Percentiles rank a stretch among this genome's conserved stretches.
phyloP scores from a whole-genome alignment of 2,797 vertebrate genomes.

The Cephalopachus bancanus region DNA sequence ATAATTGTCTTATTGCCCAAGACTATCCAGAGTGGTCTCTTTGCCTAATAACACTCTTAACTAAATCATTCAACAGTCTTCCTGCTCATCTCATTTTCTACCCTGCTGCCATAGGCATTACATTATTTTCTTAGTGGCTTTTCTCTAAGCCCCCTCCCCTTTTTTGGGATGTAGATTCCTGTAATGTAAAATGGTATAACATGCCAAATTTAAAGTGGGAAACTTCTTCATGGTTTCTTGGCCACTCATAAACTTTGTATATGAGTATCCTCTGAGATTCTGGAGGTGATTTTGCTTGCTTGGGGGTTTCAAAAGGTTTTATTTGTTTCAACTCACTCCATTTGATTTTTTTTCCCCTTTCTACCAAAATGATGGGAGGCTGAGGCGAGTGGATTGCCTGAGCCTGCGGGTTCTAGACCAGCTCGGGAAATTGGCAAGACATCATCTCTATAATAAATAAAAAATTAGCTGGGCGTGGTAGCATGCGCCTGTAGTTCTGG shows the following conservation, averaged over 20 bases:
- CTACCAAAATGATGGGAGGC: neutral
- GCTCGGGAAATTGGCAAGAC: too few relatives aligned
- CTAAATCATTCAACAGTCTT: neutral
- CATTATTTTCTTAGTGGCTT: neutral
- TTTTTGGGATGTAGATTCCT: neutral
- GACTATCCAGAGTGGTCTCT: neutral
- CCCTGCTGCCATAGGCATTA: neutral
- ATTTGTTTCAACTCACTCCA: neutral
- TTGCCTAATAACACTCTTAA: neutral
- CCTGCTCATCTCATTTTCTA: slow-evolving; percentile 5
- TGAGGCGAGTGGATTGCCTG: too few relatives aligned
- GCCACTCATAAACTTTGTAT: neutral
- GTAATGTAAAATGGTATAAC: neutral
- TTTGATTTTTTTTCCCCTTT: neutral
- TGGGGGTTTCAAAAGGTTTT: slow-evolving; percentile 21
- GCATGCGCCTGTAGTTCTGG: too few relatives aligned
- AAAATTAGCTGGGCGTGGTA: too few relatives aligned
- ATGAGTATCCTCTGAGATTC: neutral
- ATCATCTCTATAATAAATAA: too few relatives aligned
- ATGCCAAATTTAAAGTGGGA: neutral
- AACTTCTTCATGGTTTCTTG: slow-evolving; percentile 8
- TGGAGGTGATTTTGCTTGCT: slow-evolving; percentile 7
- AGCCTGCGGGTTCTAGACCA: too few relatives aligned
- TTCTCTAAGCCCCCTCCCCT: neutral
- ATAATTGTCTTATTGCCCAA: neutral